phyloP scores from a whole-genome alignment of 2,797 vertebrate genomes.

The Synaphobranchus kaupii region DNA sequence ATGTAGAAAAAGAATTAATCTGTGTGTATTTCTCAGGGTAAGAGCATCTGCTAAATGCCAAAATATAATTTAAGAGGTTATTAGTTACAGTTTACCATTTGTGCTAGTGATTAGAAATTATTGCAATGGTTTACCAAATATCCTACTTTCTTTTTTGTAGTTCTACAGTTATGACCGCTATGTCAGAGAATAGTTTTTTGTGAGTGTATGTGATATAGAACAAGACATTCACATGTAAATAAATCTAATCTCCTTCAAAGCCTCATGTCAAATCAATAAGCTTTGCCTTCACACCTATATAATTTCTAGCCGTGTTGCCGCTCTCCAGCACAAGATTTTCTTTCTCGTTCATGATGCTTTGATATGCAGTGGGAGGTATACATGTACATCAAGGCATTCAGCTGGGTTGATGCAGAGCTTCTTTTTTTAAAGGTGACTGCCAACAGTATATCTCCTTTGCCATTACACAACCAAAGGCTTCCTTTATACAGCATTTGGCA shows the following conservation, averaged over 20 bases:
- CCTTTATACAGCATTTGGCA: not conserved
- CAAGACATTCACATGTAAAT: not conserved
- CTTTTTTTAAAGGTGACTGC: not conserved
- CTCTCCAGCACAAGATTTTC: not conserved
- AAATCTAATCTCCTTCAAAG: not conserved
- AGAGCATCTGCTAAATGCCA: not conserved
- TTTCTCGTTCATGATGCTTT: not conserved
- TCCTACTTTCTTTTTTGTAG: not conserved
- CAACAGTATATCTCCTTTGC: not conserved
- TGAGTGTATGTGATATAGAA: not conserved
- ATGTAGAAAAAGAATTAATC: not conserved
- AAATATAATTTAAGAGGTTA: not conserved
- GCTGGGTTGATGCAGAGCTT: not conserved
- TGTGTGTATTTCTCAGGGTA: not conserved
- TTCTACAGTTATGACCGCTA: not conserved
- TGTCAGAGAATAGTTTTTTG: not conserved
- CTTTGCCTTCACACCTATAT: not conserved
- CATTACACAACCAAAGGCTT: not conserved
- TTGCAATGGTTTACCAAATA: not conserved
- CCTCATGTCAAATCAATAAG: not conserved
- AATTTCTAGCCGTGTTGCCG: not conserved
- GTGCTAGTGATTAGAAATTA: not conserved
- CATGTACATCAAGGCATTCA: not conserved
- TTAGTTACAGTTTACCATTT: not conserved
- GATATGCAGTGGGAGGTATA: not conserved